A percentile compares a stretch with the other conserved stretches of the same genome.
These are phyloP conservation scores for Acrossocheilus fasciatus DNA, from an alignment of 2,797 vertebrate species.

Conservation along the genomic window DNA sequence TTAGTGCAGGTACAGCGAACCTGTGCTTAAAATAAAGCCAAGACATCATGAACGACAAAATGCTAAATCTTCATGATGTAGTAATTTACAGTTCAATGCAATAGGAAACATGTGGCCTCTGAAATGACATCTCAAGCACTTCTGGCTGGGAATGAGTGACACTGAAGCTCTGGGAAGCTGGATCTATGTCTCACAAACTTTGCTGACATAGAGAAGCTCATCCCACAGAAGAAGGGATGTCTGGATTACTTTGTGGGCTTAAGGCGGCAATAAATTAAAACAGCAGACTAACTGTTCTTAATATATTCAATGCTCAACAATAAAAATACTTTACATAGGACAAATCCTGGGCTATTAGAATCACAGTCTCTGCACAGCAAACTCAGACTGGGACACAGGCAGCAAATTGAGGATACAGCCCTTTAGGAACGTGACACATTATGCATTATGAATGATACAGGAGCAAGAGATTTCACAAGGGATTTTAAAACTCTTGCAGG, in stretches of 20 bases:
- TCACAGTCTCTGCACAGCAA: neutral
- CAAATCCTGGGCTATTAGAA: neutral
- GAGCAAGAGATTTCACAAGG: conserved; percentile 5
- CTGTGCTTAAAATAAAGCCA: neutral
- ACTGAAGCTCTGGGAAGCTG: conserved; percentile 1
- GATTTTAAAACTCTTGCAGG: conserved; percentile 13
- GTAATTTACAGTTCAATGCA: conserved; percentile 5
- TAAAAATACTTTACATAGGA: conserved; percentile 9
- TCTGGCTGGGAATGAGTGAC: conserved; percentile 1
- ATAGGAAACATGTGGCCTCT: conserved; percentile 14
- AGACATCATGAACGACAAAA: neutral
- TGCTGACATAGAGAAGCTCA: conserved; percentile 21
- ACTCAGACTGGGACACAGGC: neutral
- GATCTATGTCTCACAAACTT: conserved; percentile 18
- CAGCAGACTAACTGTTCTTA: conserved; percentile 11
- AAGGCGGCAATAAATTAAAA: conserved; percentile 26
- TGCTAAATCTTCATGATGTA: neutral
- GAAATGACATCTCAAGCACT: conserved; percentile 26
- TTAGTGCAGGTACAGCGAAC: neutral
- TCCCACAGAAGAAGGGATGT: neutral
- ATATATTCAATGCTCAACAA: conserved; percentile 5
- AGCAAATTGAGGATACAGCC: neutral
- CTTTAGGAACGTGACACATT: neutral
- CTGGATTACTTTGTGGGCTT: neutral
- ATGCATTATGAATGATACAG: neutral